Percentiles rank a stretch among this genome's conserved stretches.
Evolutionary conservation across 1,140 invertebrate species (phyloP).

Genomic region (Drosophila azteca): DNA sequence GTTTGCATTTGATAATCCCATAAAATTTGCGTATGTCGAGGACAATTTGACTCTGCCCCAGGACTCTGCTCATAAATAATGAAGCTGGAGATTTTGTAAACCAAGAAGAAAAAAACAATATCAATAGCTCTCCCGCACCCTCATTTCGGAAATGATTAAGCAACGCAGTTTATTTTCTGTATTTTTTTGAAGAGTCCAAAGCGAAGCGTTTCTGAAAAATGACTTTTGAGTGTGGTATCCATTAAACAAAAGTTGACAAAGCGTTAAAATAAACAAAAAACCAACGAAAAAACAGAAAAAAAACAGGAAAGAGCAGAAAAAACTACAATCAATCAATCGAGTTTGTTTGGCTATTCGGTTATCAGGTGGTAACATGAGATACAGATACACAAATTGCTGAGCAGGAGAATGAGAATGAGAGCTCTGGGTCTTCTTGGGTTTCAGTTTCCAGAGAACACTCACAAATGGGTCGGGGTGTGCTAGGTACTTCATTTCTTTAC

Average conservation of each 20-base stretch:
- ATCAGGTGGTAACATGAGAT: slow-evolving; percentile 21
- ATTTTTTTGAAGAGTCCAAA: not conserved
- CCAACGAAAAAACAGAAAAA: slow-evolving; percentile 11
- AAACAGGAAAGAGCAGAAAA: slow-evolving; percentile 7
- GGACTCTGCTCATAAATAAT: slow-evolving; percentile 35
- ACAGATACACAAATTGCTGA: slow-evolving; percentile 3
- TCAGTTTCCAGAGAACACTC: too few relatives aligned
- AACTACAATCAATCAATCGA: slow-evolving; percentile 41
- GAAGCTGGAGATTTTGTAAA: slow-evolving; percentile 26
- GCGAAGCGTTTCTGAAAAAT: slow-evolving; percentile 30
- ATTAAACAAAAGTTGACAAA: slow-evolving; percentile 59
- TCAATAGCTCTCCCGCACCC: too few relatives aligned
- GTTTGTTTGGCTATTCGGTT: slow-evolving; percentile 32
- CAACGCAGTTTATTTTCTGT: not conserved
- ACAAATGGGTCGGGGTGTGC: too few relatives aligned
- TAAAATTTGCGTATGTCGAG: slow-evolving; percentile 68
- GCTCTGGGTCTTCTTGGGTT: not conserved
- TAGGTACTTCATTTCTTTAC: slow-evolving; percentile 31
- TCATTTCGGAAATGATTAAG: too few relatives aligned
- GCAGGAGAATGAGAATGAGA: not conserved
- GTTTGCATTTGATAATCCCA: slow-evolving; percentile 74
- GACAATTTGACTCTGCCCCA: slow-evolving; percentile 61
- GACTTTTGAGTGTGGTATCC: not conserved
- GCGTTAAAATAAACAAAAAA: slow-evolving; percentile 42
- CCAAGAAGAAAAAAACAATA: slow-evolving; percentile 4